Evolutionary conservation across 2,113 vertebrate species (phyloP).

Genomic region (Pseudorectes ferrugineus): DNA sequence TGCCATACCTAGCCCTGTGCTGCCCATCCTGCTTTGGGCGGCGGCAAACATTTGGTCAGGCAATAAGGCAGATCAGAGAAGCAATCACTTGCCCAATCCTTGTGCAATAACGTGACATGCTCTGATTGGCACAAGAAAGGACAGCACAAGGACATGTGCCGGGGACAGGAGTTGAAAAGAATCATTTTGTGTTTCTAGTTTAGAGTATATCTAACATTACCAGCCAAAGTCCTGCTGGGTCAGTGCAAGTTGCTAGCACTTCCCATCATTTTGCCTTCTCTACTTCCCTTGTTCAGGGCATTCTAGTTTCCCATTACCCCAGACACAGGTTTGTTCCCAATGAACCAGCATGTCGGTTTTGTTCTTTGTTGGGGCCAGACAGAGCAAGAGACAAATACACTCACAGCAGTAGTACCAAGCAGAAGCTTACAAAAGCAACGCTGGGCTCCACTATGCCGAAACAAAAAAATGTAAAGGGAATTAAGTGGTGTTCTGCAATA

Average conservation of each 20-base stretch:
- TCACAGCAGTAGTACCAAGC: accelerated
- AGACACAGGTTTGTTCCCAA: neutral
- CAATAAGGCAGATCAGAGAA: neutral
- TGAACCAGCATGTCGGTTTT: neutral
- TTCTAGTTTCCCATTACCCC: neutral
- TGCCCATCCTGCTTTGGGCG: neutral
- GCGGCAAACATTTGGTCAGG: neutral
- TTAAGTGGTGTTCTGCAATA: neutral
- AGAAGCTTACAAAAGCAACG: neutral
- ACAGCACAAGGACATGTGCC: neutral
- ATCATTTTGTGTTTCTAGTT: neutral
- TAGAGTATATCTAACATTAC: neutral
- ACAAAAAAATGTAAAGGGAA: neutral
- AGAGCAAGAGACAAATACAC: neutral
- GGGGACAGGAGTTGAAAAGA: neutral
- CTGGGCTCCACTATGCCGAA: neutral
- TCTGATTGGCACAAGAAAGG: neutral
- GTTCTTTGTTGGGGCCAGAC: neutral
- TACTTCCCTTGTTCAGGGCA: neutral
- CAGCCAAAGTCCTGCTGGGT: neutral
- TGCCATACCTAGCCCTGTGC: accelerated
- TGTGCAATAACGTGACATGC: neutral
- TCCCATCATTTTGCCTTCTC: neutral
- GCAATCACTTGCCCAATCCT: neutral
- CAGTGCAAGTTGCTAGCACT: neutral